Percentiles rank a stretch among this genome's conserved stretches.
These are phyloP conservation scores for Acleris emargana DNA, from an alignment of 2,888 invertebrate species.

Conservation along the genomic window DNA sequence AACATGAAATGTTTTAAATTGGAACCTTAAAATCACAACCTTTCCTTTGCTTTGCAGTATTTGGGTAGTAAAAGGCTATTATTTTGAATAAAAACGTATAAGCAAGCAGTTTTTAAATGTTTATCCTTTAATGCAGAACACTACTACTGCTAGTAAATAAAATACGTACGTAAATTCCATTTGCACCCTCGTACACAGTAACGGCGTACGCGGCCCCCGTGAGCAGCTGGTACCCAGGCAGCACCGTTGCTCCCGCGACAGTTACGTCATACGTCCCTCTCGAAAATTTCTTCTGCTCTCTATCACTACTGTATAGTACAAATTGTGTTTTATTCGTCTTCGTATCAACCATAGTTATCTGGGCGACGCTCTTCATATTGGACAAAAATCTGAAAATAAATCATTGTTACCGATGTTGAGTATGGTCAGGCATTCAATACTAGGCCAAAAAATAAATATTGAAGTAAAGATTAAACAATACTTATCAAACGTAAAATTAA, in stretches of 20 bases:
- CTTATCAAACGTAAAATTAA: neutral
- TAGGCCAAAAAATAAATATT: too few species aligned
- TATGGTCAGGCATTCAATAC: neutral
- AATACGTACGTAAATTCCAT: conserved; percentile 45
- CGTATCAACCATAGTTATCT: conserved; percentile 53
- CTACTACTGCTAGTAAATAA: neutral
- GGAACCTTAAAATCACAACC: too few species aligned
- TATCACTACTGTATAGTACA: conserved; percentile 52
- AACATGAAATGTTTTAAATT: too few species aligned
- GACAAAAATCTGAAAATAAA: conserved; percentile 66
- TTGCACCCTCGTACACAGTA: conserved; percentile 65
- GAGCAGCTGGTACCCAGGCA: conserved; percentile 64
- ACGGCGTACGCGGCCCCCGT: conserved; percentile 88
- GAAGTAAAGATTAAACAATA: neutral
- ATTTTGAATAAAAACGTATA: too few species aligned
- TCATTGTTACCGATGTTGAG: conserved; percentile 7
- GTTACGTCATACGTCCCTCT: conserved; percentile 67
- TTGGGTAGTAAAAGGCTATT: too few species aligned
- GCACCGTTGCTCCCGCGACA: conserved; percentile 57
- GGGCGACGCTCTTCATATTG: conserved; percentile 53
- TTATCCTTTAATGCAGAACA: too few species aligned
- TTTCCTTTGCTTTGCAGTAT: too few species aligned
- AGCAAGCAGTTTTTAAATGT: too few species aligned
- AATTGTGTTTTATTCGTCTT: conserved; percentile 58
- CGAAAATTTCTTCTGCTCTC: conserved; percentile 51